A percentile compares a stretch with the other conserved stretches of the same genome.
phyloP scores from a whole-genome alignment of 1,140 invertebrate genomes.

The Drosophila varians region DNA sequence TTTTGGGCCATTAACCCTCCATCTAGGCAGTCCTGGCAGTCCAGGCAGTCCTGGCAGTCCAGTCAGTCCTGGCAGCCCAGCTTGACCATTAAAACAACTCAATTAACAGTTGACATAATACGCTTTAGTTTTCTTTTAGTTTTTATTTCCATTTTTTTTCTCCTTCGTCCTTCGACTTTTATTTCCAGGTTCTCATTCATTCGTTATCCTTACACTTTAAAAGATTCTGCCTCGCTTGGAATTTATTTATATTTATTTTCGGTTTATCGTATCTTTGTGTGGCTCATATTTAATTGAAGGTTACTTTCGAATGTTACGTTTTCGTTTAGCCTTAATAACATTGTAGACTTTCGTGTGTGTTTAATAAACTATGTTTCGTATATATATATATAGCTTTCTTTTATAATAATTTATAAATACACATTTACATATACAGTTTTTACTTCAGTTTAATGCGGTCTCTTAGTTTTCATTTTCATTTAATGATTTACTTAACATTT shows the following conservation, averaged over 20 bases:
- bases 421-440: slow-evolving; percentile 82
- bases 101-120: slow-evolving; percentile 82
- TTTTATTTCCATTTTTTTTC: slow-evolving; percentile 46
- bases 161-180: slow-evolving; percentile 6
- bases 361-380: slow-evolving; percentile 68
- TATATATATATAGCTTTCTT: slow-evolving; percentile 66
- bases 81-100: slow-evolving; percentile 70
- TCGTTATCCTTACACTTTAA: slow-evolving; percentile 69
- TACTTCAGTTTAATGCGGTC: slow-evolving; percentile 65
- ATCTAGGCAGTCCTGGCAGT: neutral
- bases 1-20: slow-evolving; percentile 27
- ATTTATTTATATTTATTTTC: slow-evolving; percentile 16
- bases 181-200: slow-evolving; percentile 47
- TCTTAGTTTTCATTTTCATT: slow-evolving; percentile 36
- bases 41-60: no score
- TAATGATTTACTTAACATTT: slow-evolving; percentile 46
- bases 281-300: slow-evolving; percentile 76
- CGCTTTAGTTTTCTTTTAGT: slow-evolving; percentile 62
- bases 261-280: slow-evolving; percentile 39
- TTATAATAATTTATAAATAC: slow-evolving; percentile 72
- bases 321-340: slow-evolving; percentile 73
- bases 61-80: no score
- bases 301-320: slow-evolving; percentile 69
- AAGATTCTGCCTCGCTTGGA: slow-evolving; percentile 42
- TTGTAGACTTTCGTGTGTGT: slow-evolving; percentile 53